Evolutionary conservation across 2,888 invertebrate species (phyloP).

Genomic region (Megastigmus dorsalis): DNA sequence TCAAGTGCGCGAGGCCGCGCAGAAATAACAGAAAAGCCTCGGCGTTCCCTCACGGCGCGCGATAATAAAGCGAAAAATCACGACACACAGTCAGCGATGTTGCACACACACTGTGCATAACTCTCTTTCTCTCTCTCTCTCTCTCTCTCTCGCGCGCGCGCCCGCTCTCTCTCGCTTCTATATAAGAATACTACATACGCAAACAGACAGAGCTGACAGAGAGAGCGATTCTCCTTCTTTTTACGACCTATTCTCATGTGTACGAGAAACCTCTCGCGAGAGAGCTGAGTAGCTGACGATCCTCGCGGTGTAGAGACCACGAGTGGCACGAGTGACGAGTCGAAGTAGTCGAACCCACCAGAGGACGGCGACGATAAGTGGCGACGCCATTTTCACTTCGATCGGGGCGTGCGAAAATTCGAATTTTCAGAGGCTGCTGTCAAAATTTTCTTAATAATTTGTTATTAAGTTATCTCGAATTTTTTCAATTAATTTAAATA

Average conservation of each 20-base stretch:
- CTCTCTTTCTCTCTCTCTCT: not conserved
- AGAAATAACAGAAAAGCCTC: not conserved
- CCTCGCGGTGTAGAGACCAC: not conserved
- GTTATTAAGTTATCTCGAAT: too few relatives aligned
- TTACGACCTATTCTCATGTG: constrained; percentile 44
- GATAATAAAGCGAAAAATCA: constrained; percentile 15
- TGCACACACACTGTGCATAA: not conserved
- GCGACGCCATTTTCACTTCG: constrained; percentile 13
- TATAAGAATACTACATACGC: constrained; percentile 30
- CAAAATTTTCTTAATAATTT: too few relatives aligned
- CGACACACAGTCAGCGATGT: constrained; percentile 6
- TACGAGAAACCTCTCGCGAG: constrained; percentile 8
- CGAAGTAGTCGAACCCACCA: too few relatives aligned
- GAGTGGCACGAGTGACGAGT: too few relatives aligned
- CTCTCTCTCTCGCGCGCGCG: constrained; percentile 1
- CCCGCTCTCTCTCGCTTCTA: constrained; percentile 3
- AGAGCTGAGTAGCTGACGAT: too few relatives aligned
- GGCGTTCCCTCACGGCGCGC: not conserved
- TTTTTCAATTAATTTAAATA: too few relatives aligned
- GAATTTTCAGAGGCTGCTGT: not conserved
- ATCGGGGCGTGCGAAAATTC: not conserved
- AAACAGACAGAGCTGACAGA: constrained; percentile 31
- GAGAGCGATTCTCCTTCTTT: constrained; percentile 36
- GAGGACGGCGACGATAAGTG: not conserved
- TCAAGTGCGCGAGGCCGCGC: too few relatives aligned